These are phyloP conservation scores for Apteryx owenii DNA, from an alignment of 2,113 vertebrate species.

Conservation along the genomic window DNA sequence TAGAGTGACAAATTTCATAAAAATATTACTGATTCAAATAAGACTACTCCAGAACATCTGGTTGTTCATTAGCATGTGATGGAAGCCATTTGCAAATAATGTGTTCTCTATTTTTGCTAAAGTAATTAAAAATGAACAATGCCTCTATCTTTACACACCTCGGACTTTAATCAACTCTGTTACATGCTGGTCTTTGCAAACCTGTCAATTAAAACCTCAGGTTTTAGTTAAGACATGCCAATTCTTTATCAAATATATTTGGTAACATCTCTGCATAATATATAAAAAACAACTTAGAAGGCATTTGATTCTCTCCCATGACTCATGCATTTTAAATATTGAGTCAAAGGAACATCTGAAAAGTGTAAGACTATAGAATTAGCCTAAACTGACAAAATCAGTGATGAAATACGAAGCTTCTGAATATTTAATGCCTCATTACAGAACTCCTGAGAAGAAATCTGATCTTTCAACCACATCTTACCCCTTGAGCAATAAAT, in stretches of 20 bases:
- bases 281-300: background rate
- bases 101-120: background rate
- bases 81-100: background rate
- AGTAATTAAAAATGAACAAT: background rate
- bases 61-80: background rate
- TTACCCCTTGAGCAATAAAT: conserved; percentile 97
- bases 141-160: background rate
- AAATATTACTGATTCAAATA: background rate
- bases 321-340: background rate
- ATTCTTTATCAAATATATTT: background rate
- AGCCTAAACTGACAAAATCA: background rate
- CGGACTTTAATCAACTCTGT: background rate
- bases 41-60: background rate
- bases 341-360: background rate
- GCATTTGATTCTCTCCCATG: background rate
- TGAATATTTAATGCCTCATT: background rate
- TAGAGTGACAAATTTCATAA: background rate
- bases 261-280: background rate
- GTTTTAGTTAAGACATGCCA: background rate
- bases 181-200: background rate
- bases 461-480: conserved; percentile 35
- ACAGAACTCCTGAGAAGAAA: background rate
- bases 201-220: background rate
- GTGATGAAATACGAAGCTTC: background rate
- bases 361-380: background rate